Evolutionary conservation across 2,888 invertebrate genomes (phyloP).

Genomic region (Mythimna vitellina): DNA sequence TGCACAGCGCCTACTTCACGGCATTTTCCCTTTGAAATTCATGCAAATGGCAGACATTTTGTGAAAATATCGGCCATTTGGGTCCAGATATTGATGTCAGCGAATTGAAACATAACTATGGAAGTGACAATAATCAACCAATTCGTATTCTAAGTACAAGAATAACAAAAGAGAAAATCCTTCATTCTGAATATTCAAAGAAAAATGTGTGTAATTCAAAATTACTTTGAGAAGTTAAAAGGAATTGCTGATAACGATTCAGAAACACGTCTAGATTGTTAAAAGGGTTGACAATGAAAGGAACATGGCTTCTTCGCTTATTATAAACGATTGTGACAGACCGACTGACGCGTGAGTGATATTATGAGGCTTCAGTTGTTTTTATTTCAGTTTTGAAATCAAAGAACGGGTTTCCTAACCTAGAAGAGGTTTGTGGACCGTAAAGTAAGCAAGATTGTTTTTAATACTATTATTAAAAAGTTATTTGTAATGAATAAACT

Average conservation of each 20-base stretch:
- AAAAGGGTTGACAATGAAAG: slow-evolving; percentile 29
- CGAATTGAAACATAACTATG: slow-evolving; percentile 48
- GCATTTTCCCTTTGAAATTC: slow-evolving; percentile 32
- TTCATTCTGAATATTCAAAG: slow-evolving; percentile 20
- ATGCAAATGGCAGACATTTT: slow-evolving; percentile 50
- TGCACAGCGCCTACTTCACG: slow-evolving; percentile 4
- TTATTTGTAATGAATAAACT: too few species aligned
- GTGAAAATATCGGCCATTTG: slow-evolving; percentile 32
- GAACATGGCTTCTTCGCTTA: slow-evolving; percentile 47
- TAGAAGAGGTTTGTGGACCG: background rate
- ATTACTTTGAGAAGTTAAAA: slow-evolving; percentile 32
- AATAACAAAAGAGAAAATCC: slow-evolving; percentile 26
- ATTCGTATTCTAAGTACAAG: slow-evolving; percentile 52
- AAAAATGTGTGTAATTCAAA: slow-evolving; percentile 36
- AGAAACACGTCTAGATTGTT: slow-evolving; percentile 27
- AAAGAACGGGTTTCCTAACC: background rate
- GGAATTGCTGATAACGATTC: background rate
- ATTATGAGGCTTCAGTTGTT: slow-evolving; percentile 49
- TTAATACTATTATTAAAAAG: too few species aligned
- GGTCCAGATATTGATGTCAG: slow-evolving; percentile 53
- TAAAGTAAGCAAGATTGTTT: background rate
- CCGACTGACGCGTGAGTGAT: slow-evolving; percentile 36
- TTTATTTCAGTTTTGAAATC: slow-evolving; percentile 20
- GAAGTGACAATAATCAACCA: slow-evolving; percentile 37
- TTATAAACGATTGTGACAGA: slow-evolving; percentile 50